Evolutionary conservation across 1,140 invertebrate genomes (phyloP), one percentile per base, ranked within the genome.

Genomic region (Sitodiplosis mosellana): DNA sequence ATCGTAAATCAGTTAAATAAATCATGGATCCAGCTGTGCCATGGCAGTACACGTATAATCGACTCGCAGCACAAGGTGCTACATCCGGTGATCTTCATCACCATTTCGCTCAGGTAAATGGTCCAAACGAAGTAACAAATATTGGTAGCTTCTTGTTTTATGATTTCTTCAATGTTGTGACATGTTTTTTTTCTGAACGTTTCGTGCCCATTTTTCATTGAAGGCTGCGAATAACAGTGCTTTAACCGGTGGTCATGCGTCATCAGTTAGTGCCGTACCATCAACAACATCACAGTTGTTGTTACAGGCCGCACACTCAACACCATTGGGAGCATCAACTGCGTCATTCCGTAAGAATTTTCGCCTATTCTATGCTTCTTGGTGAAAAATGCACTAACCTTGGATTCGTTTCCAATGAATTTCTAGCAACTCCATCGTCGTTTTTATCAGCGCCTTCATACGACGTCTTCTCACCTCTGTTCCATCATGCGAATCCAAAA

Each of bases 11-110:
- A 27, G 27, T 27, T 27, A 27, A 27, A 10, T 15, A 40, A 40
- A 43, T 20, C 41, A 83, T 83, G 79, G 80, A 83, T 77, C 79
- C 80, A 60, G 78, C 79, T 66, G 14, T 18, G 6, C 77, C 80
- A 69, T 83, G 80, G 80, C 80, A 80, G 62, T 70, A 78, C 56
- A 76, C 77, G 45, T 81, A 81, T 71, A 81, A 81, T 67, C 75
- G 78, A 54, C 64, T 82, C 61, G 67, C 73, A 53, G 69, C 71
- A 51, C 69, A 72, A 44, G 68, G 69, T 58, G 70, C 72, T 55
- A 61, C 73, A 55, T 68, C 64, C 57, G 69, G 72, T 51, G 75
- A 80, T 53, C 72, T 78, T 61, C 74, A 76, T 60, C 77, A 79
- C 65, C 74, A 77, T 56, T 62, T 76, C 55, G 59, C 69, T 55